Conservation (phyloP, 2,113 vertebrate species). For the Ameiurus melas region DNA sequence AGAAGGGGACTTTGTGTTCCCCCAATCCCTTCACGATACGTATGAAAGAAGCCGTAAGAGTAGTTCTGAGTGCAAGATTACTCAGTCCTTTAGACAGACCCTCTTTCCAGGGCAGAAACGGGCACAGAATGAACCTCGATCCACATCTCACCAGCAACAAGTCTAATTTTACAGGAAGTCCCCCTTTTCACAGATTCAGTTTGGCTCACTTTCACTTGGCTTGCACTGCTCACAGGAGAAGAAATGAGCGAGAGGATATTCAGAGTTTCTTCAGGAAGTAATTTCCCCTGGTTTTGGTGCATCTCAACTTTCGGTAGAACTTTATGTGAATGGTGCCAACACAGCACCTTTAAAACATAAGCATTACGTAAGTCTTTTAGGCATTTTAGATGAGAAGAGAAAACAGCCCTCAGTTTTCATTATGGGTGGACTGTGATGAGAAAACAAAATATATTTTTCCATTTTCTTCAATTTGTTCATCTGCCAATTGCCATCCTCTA, state of each 20-base stretch:
- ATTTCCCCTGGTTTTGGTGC: background rate
- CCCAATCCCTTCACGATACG: background rate
- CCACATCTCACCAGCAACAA: background rate
- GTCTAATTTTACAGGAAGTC: conserved; percentile 32
- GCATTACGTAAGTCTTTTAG: background rate
- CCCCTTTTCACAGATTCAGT: conserved; percentile 6
- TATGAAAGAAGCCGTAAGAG: conserved; percentile 9
- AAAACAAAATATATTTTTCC: background rate
- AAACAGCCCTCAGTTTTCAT: background rate
- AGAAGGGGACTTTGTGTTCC: background rate
- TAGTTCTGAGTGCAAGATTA: conserved; percentile 5
- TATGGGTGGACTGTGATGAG: background rate
- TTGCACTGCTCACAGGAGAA: conserved; percentile 8
- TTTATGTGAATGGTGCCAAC: background rate
- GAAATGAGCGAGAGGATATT: background rate
- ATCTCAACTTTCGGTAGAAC: background rate
- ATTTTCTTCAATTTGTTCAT: background rate
- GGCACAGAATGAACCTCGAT: background rate
- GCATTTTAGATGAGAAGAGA: background rate
- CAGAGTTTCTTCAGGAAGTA: conserved; percentile 4
- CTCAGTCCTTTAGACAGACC: background rate
- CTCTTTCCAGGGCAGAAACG: background rate
- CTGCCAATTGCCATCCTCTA: no score
- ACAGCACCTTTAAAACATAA: background rate
- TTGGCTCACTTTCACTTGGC: conserved; percentile 17